phyloP scores from a whole-genome alignment of 1,140 invertebrate species.

The Drosophila ogumai region DNA sequence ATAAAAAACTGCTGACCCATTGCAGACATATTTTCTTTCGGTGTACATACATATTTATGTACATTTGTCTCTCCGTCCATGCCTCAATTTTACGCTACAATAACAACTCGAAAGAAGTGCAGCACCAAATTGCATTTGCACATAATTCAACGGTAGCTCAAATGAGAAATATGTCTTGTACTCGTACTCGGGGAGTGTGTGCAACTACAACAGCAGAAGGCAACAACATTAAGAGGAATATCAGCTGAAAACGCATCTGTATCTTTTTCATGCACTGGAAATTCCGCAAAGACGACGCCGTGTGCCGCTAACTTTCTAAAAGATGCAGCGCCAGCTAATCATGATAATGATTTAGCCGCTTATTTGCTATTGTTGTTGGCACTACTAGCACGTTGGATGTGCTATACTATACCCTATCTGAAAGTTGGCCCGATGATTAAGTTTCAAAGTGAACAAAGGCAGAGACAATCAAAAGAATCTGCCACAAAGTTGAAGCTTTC shows the following conservation, averaged over 20 bases:
- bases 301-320: conserved; percentile 80
- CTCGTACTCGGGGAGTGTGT: conserved; percentile 12
- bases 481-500: neutral
- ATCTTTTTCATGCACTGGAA: conserved; percentile 83
- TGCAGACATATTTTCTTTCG: conserved; percentile 4
- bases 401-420: conserved; percentile 6
- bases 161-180: conserved; percentile 60
- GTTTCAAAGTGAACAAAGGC: conserved; percentile 20
- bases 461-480: conserved; percentile 11
- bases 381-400: conserved; percentile 3
- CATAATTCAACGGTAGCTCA: conserved; percentile 78
- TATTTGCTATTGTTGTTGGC: conserved; percentile 38
- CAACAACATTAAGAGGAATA: conserved; percentile 19
- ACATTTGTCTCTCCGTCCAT: conserved; percentile 31
- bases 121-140: conserved; percentile 70
- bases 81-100: conserved; percentile 74
- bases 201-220: conserved; percentile 12
- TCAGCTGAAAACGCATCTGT: conserved; percentile 76
- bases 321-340: conserved; percentile 69
- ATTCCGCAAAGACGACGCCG: conserved; percentile 70
- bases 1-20: conserved; percentile 7
- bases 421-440: conserved; percentile 26
- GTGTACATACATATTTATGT: conserved; percentile 18
- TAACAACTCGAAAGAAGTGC: conserved; percentile 61
- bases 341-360: conserved; percentile 61